phyloP scores from a whole-genome alignment of 2,113 vertebrate species.

The Petroica traversi region DNA sequence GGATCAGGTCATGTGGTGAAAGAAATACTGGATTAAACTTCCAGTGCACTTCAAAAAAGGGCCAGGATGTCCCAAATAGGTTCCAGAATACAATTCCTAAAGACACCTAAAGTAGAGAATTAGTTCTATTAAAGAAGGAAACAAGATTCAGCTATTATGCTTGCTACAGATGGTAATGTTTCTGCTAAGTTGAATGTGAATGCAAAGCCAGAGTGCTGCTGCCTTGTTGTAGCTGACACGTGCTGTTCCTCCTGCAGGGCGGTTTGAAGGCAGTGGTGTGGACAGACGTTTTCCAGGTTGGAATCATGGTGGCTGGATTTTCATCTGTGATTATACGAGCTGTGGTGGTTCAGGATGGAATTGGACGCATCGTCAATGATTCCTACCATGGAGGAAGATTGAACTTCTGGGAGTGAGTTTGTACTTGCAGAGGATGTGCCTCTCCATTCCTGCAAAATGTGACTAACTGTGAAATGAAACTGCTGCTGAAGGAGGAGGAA shows the following conservation, averaged over 20 bases:
- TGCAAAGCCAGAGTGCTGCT: background rate
- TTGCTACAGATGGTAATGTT: background rate
- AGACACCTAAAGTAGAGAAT: background rate
- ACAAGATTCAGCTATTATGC: rapidly evolving
- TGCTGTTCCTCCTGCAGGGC: conserved; percentile 73
- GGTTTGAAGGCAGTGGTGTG: conserved; percentile 92
- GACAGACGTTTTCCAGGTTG: conserved; percentile 91
- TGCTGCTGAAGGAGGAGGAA: background rate
- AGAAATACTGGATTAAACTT: background rate
- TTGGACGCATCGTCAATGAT: conserved; percentile 78
- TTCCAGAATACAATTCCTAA: background rate
- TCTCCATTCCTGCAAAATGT: background rate
- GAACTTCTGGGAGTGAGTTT: conserved; percentile 88
- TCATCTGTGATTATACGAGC: conserved; percentile 82
- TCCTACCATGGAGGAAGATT: conserved; percentile 83
- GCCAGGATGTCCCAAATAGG: background rate
- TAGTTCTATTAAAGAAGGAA: background rate
- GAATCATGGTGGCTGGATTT: conserved; percentile 88
- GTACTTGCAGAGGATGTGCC: background rate
- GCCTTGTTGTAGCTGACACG: background rate
- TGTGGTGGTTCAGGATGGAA: conserved; percentile 76
- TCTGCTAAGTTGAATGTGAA: background rate
- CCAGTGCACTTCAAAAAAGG: background rate
- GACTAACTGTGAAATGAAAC: background rate
- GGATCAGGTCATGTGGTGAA: background rate